Evolutionary conservation across 1,140 invertebrate species (phyloP), one percentile per base, ranked within the genome.

Genomic region (Drosophila neocordata): DNA sequence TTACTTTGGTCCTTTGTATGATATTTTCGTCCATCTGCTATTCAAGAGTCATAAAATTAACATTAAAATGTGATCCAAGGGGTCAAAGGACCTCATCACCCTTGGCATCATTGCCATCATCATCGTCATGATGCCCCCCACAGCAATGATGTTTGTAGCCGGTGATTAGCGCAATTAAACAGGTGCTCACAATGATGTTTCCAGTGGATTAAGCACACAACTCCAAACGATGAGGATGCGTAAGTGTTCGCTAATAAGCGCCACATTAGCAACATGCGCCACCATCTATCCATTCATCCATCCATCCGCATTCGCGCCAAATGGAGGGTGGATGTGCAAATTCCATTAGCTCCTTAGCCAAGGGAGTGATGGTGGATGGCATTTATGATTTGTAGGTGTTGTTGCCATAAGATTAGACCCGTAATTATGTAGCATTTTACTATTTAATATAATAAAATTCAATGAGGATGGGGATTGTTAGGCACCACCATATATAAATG

Each of bases 101-200:
- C 44, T 8, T 24, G 13, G 18, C 15, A 31, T 51, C 9, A 5
- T 55, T 22, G 34, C 22, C 22, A 24, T 65, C 53, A 75, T 60
- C 53, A 79, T 59, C 69, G 57, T 69, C 58, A 62, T 52, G 69
- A 48, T 48, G 55, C 48, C 24, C 64, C 27, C 48, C 24, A 61
- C 5, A 74, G 72, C 75, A 69, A 81, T 87, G 88, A 87, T 77
- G 83, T 73, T 83, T 77, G 82, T 77, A 87, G 31, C 72, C 69
- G 79, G 78, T 87, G 84, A 90, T 90, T 90, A 90, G 89, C 77
- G 89, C 89, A 90, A 90, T 90, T 90, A 90, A 89, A 89, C 89
- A 90, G 89, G 89, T 90, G 89, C 89, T 90, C 89, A 84, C 76
- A 90, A 90, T 90, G 89, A 89, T 90, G 85, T 87, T 90, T 87